These are phyloP conservation scores for Phoeniculus purpureus DNA, from an alignment of 2,797 vertebrate species.

Conservation along the genomic window DNA sequence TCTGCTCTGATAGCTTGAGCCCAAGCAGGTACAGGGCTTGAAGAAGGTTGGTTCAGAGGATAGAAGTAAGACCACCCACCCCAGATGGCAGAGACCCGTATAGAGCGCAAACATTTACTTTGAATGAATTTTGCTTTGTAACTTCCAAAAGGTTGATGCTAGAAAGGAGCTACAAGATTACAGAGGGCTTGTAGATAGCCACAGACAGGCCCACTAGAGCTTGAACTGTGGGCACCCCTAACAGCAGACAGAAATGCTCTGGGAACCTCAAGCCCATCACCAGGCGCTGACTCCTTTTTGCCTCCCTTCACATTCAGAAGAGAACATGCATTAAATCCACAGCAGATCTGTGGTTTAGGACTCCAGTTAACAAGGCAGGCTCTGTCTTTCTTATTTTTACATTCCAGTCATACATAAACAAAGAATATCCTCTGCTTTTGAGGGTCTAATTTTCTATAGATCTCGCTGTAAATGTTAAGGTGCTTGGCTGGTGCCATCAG, in stretches of 20 bases:
- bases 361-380: not conserved
- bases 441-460: not conserved
- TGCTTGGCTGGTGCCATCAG: not conserved
- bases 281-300: not conserved
- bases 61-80: not conserved
- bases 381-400: slow-evolving; percentile 13
- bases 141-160: not conserved
- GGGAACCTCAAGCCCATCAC: not conserved
- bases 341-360: not conserved
- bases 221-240: not conserved
- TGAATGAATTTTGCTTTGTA: not conserved
- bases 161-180: not conserved
- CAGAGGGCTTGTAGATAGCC: not conserved
- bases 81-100: not conserved
- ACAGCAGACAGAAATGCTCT: not conserved
- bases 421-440: slow-evolving; percentile 11
- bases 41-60: not conserved
- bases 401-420: not conserved
- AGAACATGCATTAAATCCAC: not conserved
- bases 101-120: not conserved
- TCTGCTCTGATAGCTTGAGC: not conserved
- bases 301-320: not conserved
- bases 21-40: not conserved
- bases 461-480: not conserved
- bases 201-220: not conserved